Percentiles rank a stretch among this genome's conserved stretches.
Conservation (phyloP, 1,140 invertebrate genomes). For the Drosophila nigromelanica region DNA sequence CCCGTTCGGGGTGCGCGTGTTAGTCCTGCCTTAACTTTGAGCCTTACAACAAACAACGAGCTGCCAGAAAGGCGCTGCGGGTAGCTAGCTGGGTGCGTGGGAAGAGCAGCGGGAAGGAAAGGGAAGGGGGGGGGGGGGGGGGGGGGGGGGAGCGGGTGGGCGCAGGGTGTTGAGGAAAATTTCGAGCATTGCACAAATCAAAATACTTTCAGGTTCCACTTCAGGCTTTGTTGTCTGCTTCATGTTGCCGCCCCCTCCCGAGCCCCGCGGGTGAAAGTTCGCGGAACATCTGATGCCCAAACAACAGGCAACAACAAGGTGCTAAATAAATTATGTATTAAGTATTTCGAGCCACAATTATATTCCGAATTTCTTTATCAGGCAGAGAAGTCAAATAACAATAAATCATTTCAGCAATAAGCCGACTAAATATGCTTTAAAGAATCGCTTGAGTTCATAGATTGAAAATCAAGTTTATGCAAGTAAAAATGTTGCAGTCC, state of each 20-base stretch:
- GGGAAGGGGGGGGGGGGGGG: neutral
- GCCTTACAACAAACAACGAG: constrained; percentile 50
- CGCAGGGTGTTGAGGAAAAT: too few species aligned
- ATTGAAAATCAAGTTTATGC: too few species aligned
- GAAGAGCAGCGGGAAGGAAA: neutral
- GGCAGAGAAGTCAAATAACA: neutral
- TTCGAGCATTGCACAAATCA: constrained; percentile 79
- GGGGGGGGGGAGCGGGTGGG: too few species aligned
- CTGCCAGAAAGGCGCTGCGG: constrained; percentile 30
- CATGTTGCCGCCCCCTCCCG: constrained; percentile 16
- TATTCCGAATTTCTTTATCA: constrained; percentile 16
- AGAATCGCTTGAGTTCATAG: too few species aligned
- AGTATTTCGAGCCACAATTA: constrained; percentile 49
- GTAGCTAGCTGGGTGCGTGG: neutral
- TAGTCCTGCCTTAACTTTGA: constrained; percentile 53
- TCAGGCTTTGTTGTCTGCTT: constrained; percentile 60
- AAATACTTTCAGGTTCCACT: constrained; percentile 59
- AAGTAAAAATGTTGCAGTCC: too few species aligned
- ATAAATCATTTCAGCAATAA: neutral
- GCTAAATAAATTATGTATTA: constrained; percentile 75
- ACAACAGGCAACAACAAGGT: constrained; percentile 46
- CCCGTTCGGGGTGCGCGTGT: constrained; percentile 27
- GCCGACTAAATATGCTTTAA: too few species aligned
- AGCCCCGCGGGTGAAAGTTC: constrained; percentile 11
- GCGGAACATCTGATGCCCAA: constrained; percentile 54